phyloP scores from a whole-genome alignment of 2,797 vertebrate species.

The Argyrosomus regius region DNA sequence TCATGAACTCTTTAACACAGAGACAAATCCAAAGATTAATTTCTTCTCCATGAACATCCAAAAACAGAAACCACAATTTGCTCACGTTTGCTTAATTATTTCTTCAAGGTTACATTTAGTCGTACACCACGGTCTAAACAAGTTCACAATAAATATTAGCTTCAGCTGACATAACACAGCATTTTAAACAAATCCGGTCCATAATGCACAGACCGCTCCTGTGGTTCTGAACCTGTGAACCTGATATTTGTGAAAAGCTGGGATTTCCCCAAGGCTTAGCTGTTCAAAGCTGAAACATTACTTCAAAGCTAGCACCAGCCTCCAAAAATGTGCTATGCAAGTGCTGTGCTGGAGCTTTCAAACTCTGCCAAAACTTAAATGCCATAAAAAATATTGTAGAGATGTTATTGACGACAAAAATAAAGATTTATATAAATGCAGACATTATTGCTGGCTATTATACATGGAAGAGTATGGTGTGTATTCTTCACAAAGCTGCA shows the following conservation, averaged over 20 bases:
- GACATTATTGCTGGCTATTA: neutral
- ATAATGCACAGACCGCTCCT: slow-evolving; percentile 24
- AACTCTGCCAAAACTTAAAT: slow-evolving; percentile 24
- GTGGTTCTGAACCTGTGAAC: slow-evolving; percentile 49
- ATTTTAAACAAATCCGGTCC: slow-evolving; percentile 40
- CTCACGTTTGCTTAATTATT: neutral
- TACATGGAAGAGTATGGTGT: neutral
- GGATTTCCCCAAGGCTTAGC: slow-evolving; percentile 61
- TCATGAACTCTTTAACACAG: neutral
- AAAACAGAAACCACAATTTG: neutral
- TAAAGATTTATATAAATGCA: neutral
- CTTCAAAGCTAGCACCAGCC: slow-evolving; percentile 55
- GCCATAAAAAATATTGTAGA: neutral
- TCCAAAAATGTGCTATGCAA: slow-evolving; percentile 22
- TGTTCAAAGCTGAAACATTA: slow-evolving; percentile 64
- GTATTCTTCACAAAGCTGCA: neutral
- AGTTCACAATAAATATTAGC: slow-evolving; percentile 53
- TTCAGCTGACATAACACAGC: slow-evolving; percentile 21
- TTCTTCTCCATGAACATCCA: neutral
- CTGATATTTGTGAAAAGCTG: slow-evolving; percentile 62
- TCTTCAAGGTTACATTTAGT: neutral
- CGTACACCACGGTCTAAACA: slow-evolving; percentile 11
- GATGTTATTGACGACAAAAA: neutral
- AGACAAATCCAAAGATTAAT: neutral
- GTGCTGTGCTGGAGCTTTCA: neutral